These are phyloP conservation scores for Percopsis omiscomaycus DNA, from an alignment of 2,797 vertebrate species.

Conservation along the genomic window DNA sequence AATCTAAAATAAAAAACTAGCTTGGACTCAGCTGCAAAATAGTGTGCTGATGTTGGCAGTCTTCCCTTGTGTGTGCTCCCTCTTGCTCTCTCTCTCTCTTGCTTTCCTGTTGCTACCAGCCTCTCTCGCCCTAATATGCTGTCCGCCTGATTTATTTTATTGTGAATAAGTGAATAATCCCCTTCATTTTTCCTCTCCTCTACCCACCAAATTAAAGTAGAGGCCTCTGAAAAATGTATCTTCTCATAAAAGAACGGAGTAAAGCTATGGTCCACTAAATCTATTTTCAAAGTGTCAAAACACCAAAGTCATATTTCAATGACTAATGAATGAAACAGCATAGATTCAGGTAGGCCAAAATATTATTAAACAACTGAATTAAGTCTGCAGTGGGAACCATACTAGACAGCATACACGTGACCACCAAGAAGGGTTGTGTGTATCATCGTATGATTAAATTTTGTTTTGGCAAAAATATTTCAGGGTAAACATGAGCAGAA, in stretches of 20 bases:
- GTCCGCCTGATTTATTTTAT: conserved; percentile 42
- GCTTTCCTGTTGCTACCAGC: conserved; percentile 49
- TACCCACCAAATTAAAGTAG: conserved; percentile 9
- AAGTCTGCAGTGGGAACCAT: too few relatives aligned
- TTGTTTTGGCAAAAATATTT: too few relatives aligned
- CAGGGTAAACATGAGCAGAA: too few relatives aligned
- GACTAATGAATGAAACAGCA: too few relatives aligned
- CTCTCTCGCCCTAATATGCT: conserved; percentile 53
- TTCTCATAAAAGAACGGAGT: conserved; percentile 11
- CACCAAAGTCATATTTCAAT: neutral
- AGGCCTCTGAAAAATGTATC: conserved; percentile 17
- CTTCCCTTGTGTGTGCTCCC: conserved; percentile 33
- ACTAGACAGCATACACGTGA: too few relatives aligned
- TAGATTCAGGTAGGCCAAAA: too few relatives aligned
- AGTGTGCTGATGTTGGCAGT: conserved; percentile 63
- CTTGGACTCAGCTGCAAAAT: conserved; percentile 47
- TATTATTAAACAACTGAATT: too few relatives aligned
- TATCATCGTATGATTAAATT: too few relatives aligned
- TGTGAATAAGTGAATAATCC: conserved; percentile 26
- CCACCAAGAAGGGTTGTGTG: too few relatives aligned
- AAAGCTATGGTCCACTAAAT: neutral
- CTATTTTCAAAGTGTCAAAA: neutral
- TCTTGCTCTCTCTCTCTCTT: neutral
- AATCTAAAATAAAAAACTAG: conserved; percentile 44
- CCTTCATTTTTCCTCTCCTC: conserved; percentile 25